Evolutionary conservation across 1,140 invertebrate species (phyloP).

Genomic region (Parapsyche elsis): DNA sequence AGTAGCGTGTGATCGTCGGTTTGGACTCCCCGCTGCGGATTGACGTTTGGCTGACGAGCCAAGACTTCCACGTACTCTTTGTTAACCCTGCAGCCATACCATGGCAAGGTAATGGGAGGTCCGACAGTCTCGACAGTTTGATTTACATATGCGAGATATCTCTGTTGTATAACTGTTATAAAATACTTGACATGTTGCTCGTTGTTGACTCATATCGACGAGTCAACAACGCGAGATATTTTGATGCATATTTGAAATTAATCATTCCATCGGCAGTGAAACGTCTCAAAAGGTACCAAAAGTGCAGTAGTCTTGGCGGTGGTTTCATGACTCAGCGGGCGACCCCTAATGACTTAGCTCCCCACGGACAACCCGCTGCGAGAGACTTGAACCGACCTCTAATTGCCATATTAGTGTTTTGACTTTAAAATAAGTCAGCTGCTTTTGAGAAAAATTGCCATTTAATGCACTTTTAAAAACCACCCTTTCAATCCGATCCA

Average conservation of each 20-base stretch:
- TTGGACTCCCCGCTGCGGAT: constrained; percentile 32
- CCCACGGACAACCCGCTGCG: constrained; percentile 39
- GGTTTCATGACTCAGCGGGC: constrained; percentile 30
- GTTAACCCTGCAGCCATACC: neutral
- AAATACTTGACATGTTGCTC: neutral
- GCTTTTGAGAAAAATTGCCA: constrained; percentile 32
- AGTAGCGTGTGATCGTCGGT: constrained; percentile 31
- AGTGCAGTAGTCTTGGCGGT: constrained; percentile 25
- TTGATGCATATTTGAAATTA: neutral
- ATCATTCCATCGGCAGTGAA: neutral
- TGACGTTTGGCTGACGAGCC: constrained; percentile 36
- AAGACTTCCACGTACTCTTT: constrained; percentile 8
- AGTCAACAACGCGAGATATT: neutral
- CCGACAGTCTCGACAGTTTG: neutral
- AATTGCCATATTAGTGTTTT: constrained; percentile 52
- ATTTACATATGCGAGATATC: neutral
- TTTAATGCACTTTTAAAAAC: neutral
- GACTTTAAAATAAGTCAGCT: constrained; percentile 38
- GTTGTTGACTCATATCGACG: too few species aligned
- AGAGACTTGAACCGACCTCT: constrained; percentile 30
- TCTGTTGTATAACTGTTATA: constrained; percentile 11
- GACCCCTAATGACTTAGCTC: constrained; percentile 47
- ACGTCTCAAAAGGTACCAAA: neutral
- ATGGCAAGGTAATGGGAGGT: neutral
- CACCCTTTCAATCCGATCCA: too few species aligned